Base-by-base conservation (phyloP, 2,797 vertebrate species). In the Cichlasoma orientale region DNA sequence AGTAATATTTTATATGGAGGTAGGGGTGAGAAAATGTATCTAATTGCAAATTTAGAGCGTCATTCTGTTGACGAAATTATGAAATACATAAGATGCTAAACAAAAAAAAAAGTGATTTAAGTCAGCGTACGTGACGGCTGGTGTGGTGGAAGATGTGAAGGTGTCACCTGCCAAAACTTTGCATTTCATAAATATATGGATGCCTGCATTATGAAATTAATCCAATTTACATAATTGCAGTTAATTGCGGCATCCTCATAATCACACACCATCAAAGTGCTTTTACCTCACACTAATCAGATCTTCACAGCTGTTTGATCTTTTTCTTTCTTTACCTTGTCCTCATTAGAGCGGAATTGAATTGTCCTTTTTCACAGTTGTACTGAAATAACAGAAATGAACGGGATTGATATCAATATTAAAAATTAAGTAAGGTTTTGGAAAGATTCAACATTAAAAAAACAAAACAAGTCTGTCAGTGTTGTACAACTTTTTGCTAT, bases 21-120 rank as follows among this genome's bases (percentile, higher is more conserved):
- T 31, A 18, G 21, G n/a, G 27, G 68, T 14, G 7, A 63, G 9
- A 38, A 72, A 83, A 79, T 13, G 25, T 47, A 19, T 41, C 31
- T 80, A 77, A 78, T 82, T 81, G 21, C 21, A 4, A 57, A 36
- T 84, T 86, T 56, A 61, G 50, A 82, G 47, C 25, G 13, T 74
- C n/a, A 57, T 57, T 56, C 27, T 76, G 27, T 76, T 79, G 47
- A 44, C 56, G 25, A 69, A 54, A 68, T 66, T 47, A 27, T 66
- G 56, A 72, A 77, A 54, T 23, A 16, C 7, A 18, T 19, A 9
- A 68, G 9, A 59, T 72, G n/a, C 21, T 44, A 63, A 63, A n/a
- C 31, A 74, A 38, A 41, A 27, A 77, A 72, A 52, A 10, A 54
- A 52, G 10, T 16, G 53, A 56, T 29, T 33, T 7, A 33, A 14